A percentile compares a stretch with the other conserved stretches of the same genome.
Evolutionary conservation across 2,888 invertebrate species (phyloP).

Genomic region (Drosophila colorata): DNA sequence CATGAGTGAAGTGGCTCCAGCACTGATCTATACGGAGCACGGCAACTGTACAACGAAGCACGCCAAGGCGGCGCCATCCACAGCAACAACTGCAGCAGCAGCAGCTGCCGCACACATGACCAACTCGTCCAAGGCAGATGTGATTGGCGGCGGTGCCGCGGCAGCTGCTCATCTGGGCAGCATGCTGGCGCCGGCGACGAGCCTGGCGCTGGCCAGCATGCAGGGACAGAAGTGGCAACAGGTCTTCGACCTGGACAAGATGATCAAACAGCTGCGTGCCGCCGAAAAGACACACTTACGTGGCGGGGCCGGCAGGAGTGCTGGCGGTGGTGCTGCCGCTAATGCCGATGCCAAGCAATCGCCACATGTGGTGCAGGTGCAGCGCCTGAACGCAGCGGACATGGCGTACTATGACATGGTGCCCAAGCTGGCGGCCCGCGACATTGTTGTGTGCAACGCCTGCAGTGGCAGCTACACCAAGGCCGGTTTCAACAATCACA

Average conservation of each 20-base stretch:
- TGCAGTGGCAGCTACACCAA: constrained; percentile 92
- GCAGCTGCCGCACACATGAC: constrained; percentile 49
- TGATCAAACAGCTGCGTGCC: constrained; percentile 78
- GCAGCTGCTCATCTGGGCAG: constrained; percentile 39
- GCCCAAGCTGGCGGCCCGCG: constrained; percentile 91
- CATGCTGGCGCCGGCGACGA: constrained; percentile 40
- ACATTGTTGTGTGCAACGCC: constrained; percentile 91
- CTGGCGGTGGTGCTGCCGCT: constrained; percentile 4
- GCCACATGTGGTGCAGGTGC: constrained; percentile 80
- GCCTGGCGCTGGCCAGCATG: constrained; percentile 39
- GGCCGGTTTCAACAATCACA: constrained; percentile 91
- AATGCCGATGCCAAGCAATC: constrained; percentile 19
- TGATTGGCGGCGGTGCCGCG: constrained; percentile 25
- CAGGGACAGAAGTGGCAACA: constrained; percentile 83
- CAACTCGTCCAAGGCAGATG: constrained; percentile 55
- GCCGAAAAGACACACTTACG: constrained; percentile 77
- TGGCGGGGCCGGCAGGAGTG: constrained; percentile 46
- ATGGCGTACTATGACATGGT: constrained; percentile 92
- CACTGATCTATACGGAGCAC: constrained; percentile 62
- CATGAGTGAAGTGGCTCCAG: constrained; percentile 66
- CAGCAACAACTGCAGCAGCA: constrained; percentile 13
- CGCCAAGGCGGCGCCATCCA: constrained; percentile 15
- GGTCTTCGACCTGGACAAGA: constrained; percentile 80
- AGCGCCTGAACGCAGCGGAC: constrained; percentile 87
- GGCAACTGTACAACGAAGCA: constrained; percentile 56